Evolutionary conservation across 2,797 vertebrate species (phyloP), one percentile per base, ranked within the genome.

Genomic region (Coilia nasus): DNA sequence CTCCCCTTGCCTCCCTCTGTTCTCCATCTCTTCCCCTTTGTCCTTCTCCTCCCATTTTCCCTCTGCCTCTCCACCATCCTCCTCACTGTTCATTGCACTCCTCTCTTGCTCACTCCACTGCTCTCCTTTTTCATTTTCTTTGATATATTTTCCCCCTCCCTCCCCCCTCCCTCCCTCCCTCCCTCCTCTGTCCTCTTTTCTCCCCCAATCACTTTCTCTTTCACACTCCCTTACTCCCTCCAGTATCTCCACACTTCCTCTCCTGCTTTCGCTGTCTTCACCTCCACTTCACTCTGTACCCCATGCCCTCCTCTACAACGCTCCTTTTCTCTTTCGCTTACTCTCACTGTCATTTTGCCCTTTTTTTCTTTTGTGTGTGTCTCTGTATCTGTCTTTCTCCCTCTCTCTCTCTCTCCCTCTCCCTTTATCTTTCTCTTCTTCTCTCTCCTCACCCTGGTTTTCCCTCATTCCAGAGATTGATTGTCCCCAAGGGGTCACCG

Each of bases 41-140:
- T 87, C 23, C 83, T 59, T 82, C 83, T 82, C 75, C 62, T 84
- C 83, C 85, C 83, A 85, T 62, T 81, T 81, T 85, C 25, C 54
- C n/a, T 75, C 50, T 41, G 67, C 82, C 86, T 75, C 57, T 67
- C 7, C 64, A 25, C 46, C 28, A 25, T 71, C 44, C 21, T 46
- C 7, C 31, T 59, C 56, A 14, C 35, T 59, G 6, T 12, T 67
- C 46, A 31, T 19, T 71, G 14, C n/a, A 31, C 23, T 80, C 1
- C 31, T 15, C 41, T 23, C 82, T 14, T 41, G 3, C 14, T 41
- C 67, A 41, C 83, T 81, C 54, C 28, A 11, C 11, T 15, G 25
- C 59, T 54, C 23, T 46, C 46, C 11, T 62, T 47, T 62, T 67
- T 12, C 35, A 44, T 81, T 23, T 80, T 28, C 44, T 44, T 60